Conservation (phyloP, 2,888 invertebrate genomes). For the Elegia similella region DNA sequence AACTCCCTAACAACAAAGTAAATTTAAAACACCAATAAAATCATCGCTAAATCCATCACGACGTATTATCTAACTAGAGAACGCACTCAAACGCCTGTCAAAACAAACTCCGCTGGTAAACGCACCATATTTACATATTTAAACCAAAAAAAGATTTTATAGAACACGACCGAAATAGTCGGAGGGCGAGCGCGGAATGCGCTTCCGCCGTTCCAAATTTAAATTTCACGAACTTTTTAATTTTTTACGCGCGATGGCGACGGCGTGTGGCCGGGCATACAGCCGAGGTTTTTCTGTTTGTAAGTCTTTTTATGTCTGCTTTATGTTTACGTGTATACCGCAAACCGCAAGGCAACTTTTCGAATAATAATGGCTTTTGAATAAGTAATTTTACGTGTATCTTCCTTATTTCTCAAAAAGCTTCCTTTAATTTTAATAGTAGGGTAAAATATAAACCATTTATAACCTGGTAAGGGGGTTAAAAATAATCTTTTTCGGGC, state of each 20-base stretch:
- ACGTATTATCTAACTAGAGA: conserved; percentile 5
- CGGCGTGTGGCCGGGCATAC: conserved; percentile 20
- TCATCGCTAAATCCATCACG: background rate
- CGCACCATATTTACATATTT: conserved; percentile 23
- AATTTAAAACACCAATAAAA: conserved; percentile 10
- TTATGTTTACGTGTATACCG: background rate
- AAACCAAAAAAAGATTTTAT: conserved; percentile 29
- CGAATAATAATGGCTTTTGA: background rate
- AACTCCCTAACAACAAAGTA: background rate
- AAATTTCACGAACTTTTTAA: conserved; percentile 27
- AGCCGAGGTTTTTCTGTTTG: conserved; percentile 17
- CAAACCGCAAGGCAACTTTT: background rate
- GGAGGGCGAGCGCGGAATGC: conserved; percentile 46
- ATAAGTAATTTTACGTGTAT: conserved; percentile 3
- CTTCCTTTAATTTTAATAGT: background rate
- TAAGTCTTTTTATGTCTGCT: conserved; percentile 7
- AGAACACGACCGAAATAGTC: conserved; percentile 52
- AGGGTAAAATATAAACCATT: background rate
- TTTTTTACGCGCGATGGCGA: conserved; percentile 24
- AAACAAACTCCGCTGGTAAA: conserved; percentile 26
- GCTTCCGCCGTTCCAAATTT: conserved; percentile 57
- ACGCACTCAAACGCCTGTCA: conserved; percentile 26
- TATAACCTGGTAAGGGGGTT: too few species aligned
- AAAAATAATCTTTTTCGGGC: too few species aligned
- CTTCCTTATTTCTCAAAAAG: background rate